Conservation (phyloP, 2,888 invertebrate genomes). For the Cephus runcator region DNA sequence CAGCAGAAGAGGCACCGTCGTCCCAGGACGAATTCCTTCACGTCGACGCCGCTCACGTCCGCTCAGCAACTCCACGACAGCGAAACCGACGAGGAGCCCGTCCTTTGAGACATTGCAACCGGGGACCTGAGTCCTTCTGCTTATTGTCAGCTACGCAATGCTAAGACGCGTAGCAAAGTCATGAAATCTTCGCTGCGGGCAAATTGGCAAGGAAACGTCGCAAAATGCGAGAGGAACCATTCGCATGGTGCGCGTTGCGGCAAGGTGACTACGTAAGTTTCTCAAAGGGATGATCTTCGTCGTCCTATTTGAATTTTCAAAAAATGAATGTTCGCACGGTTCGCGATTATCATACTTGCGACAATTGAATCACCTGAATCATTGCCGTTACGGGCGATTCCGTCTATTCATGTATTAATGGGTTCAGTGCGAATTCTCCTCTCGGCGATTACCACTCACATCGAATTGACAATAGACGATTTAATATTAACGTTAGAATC, state of each 20-base stretch:
- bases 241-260: neutral
- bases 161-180: neutral
- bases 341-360: neutral
- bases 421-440: neutral
- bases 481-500: neutral
- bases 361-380: too few species aligned
- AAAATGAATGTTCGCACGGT: neutral
- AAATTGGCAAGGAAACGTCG: neutral
- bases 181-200: neutral
- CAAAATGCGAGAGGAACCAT: neutral
- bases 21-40: slow-evolving; percentile 71
- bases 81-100: slow-evolving; percentile 74
- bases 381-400: neutral
- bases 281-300: neutral
- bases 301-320: neutral
- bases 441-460: neutral
- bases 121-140: neutral
- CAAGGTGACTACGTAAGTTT: neutral
- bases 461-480: slow-evolving; percentile 1
- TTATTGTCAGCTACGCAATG: neutral
- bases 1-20: slow-evolving; percentile 69
- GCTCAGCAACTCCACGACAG: slow-evolving; percentile 71
- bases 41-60: slow-evolving; percentile 69
- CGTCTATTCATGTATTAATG: neutral
- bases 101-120: slow-evolving; percentile 64